A percentile compares a stretch with the other conserved stretches of the same genome.
These are phyloP conservation scores for Zapornia atra DNA, from an alignment of 2,113 vertebrate species.

Conservation along the genomic window DNA sequence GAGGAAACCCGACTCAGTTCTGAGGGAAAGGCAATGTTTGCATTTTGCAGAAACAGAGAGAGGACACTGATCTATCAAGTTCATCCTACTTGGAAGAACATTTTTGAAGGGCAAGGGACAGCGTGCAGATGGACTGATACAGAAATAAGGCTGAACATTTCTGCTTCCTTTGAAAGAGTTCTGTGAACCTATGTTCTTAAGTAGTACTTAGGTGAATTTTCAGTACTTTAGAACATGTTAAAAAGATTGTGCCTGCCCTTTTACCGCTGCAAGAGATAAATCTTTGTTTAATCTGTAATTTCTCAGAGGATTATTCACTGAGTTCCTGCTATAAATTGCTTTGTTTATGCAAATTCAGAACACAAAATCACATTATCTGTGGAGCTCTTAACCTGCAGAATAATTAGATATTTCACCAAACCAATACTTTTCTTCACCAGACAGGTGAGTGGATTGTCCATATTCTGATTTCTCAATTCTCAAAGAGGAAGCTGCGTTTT, in stretches of 20 bases:
- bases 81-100: background rate
- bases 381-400: background rate
- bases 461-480: background rate
- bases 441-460: background rate
- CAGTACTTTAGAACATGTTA: background rate
- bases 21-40: background rate
- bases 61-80: background rate
- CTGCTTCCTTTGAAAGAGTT: background rate
- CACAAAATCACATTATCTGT: background rate
- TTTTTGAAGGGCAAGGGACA: background rate
- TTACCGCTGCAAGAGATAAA: background rate
- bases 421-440: background rate
- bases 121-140: background rate
- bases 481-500: background rate
- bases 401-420: background rate
- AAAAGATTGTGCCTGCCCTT: background rate
- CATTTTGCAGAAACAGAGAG: background rate
- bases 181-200: background rate
- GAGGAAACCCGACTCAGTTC: background rate
- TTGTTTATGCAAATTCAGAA: background rate
- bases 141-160: background rate
- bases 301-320: background rate
- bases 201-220: background rate
- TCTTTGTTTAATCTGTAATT: background rate
- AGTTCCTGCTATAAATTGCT: background rate